Evolutionary conservation across 1,140 invertebrate species (phyloP).

Genomic region (Drosophila pseudoananassae): DNA sequence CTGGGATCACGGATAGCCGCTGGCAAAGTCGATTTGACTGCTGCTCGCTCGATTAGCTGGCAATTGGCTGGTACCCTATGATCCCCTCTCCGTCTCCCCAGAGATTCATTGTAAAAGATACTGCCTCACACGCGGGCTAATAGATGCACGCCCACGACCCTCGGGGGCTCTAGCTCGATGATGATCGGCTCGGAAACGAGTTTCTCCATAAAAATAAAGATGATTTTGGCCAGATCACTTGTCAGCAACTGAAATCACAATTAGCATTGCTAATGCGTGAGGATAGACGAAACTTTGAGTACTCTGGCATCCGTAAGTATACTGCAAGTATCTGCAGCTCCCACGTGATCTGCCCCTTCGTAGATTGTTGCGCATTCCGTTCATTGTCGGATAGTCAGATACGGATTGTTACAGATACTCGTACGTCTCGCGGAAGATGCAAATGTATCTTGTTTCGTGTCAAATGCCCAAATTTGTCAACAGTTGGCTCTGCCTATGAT

Average conservation of each 20-base stretch:
- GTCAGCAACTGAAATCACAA: conserved; percentile 60
- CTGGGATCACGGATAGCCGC: conserved; percentile 1
- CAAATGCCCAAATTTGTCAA: conserved; percentile 52
- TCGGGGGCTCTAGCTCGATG: conserved; percentile 21
- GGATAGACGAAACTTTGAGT: conserved; percentile 50
- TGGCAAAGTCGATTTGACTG: conserved; percentile 37
- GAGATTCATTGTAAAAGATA: conserved; percentile 59
- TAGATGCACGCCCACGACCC: conserved; percentile 76
- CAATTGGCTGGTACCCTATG: conserved; percentile 3
- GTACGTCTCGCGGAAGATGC: conserved; percentile 15
- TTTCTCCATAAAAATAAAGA: conserved; percentile 76
- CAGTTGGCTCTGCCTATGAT: conserved; percentile 6
- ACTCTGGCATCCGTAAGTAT: conserved; percentile 31
- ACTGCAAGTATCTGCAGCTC: conserved; percentile 42
- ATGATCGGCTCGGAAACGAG: conserved; percentile 47
- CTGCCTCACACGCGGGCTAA: conserved; percentile 48
- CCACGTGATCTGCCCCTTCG: conserved; percentile 48
- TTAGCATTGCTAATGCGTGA: conserved; percentile 72
- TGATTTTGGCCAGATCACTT: conserved; percentile 73
- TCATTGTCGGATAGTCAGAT: conserved; percentile 22
- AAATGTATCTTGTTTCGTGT: conserved; percentile 54
- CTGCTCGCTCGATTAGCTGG: conserved; percentile 47
- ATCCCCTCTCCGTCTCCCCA: background rate
- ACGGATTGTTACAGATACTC: conserved; percentile 33
- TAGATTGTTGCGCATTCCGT: conserved; percentile 29